These are phyloP conservation scores for Lithophane ornitopus DNA, from an alignment of 2,888 invertebrate species.

Conservation along the genomic window DNA sequence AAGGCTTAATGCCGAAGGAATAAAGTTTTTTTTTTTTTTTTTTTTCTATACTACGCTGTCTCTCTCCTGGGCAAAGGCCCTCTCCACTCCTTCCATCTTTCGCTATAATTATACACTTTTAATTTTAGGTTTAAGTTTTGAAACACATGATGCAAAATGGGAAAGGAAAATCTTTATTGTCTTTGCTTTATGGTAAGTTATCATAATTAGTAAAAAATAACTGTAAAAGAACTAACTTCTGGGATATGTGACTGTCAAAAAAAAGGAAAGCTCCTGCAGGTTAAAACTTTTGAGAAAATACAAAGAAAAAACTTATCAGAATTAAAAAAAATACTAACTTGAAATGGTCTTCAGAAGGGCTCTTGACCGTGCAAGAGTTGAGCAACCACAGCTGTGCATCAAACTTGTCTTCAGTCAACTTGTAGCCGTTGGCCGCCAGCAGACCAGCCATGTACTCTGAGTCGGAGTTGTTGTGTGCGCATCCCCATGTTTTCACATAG, in stretches of 20 bases:
- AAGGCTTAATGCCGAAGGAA: neutral
- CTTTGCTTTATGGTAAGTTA: neutral
- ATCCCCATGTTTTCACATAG: constrained; percentile 99
- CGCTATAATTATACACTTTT: too few relatives aligned
- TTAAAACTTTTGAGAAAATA: neutral
- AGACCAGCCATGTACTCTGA: constrained; percentile 99
- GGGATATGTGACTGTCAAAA: too few relatives aligned
- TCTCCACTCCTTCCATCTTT: too few relatives aligned
- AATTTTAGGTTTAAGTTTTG: neutral
- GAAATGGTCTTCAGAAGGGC: constrained; percentile 98
- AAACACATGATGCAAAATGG: neutral
- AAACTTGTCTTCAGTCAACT: constrained; percentile 94
- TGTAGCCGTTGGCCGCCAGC: constrained; percentile 96
- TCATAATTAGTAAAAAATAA: neutral
- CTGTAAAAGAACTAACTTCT: neutral
- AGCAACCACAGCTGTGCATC: constrained; percentile 98
- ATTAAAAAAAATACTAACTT: constrained; percentile 85
- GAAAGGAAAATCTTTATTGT: neutral
- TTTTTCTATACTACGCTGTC: too few relatives aligned
- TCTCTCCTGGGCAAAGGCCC: too few relatives aligned
- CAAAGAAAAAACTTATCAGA: neutral
- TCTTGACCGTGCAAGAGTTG: constrained; percentile 99
- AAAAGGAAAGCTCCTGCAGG: neutral
- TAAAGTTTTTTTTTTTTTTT: too few relatives aligned
- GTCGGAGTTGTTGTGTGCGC: constrained; percentile 99